These are phyloP conservation scores for Alectura lathami DNA, from an alignment of 2,113 vertebrate genomes.

Conservation along the genomic window DNA sequence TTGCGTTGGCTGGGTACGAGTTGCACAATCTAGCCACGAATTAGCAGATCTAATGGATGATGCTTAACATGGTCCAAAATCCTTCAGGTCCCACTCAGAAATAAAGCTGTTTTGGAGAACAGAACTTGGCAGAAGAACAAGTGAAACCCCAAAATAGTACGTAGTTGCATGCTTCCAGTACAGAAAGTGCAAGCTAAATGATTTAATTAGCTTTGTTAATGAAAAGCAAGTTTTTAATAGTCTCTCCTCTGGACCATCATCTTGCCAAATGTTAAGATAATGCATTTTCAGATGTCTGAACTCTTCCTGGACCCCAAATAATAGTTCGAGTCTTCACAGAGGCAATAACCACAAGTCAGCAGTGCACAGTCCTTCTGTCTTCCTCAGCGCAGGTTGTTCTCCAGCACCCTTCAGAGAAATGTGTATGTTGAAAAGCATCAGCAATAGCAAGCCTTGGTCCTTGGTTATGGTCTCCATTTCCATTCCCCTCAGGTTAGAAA, in stretches of 20 bases:
- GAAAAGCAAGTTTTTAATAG: not conserved
- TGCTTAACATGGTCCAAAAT: not conserved
- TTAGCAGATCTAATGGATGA: not conserved
- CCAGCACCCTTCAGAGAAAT: not conserved
- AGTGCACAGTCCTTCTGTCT: not conserved
- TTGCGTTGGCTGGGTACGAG: not conserved
- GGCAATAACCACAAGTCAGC: not conserved
- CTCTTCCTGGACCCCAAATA: not conserved
- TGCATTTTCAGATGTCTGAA: not conserved
- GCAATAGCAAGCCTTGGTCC: not conserved
- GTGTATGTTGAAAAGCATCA: fast-evolving
- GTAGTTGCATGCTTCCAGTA: not conserved
- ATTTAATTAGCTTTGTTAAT: slow-evolving; percentile 17
- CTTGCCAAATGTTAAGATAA: not conserved
- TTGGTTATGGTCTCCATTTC: not conserved
- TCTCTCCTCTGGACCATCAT: not conserved
- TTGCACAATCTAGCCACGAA: slow-evolving; percentile 18
- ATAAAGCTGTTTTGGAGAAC: not conserved
- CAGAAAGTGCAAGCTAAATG: not conserved
- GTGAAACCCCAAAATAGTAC: not conserved
- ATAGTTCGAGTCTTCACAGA: fast-evolving
- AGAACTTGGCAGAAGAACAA: slow-evolving; percentile 20
- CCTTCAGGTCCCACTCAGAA: not conserved
- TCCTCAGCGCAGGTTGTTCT: not conserved
- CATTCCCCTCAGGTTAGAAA: not conserved